These are phyloP conservation scores for Oegoconia quadripuncta DNA, from an alignment of 2,888 invertebrate genomes.

Conservation along the genomic window DNA sequence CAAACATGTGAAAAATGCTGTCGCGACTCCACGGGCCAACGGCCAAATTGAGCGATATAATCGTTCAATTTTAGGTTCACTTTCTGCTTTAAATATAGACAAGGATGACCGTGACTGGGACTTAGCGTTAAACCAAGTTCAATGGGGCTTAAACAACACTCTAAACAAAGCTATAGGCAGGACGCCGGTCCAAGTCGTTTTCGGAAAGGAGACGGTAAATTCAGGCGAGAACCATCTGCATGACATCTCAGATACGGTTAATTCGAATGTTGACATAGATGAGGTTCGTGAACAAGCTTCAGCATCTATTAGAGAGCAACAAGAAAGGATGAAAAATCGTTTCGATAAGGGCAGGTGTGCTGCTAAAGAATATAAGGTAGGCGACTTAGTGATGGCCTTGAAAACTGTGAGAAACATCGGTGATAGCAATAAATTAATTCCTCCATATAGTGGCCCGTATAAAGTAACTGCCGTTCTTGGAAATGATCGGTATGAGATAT, in stretches of 20 bases:
- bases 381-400: too few species aligned
- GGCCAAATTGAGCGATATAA: conserved; percentile 31
- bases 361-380: too few species aligned
- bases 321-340: too few species aligned
- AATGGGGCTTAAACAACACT: conserved; percentile 14
- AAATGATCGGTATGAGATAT: too few species aligned
- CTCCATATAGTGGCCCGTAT: too few species aligned
- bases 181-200: conserved; percentile 5
- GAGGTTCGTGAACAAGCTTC: neutral
- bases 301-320: neutral
- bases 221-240: conserved; percentile 1
- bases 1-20: conserved; percentile 26
- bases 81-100: neutral
- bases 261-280: neutral
- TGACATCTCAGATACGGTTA: neutral
- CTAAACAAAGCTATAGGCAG: conserved; percentile 4
- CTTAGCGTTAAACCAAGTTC: conserved; percentile 3
- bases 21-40: conserved; percentile 17
- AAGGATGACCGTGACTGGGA: conserved; percentile 10
- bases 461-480: too few species aligned
- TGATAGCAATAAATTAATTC: too few species aligned
- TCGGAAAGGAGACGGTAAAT: conserved; percentile 4
- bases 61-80: neutral
- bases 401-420: too few species aligned
- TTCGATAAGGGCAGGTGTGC: too few species aligned